Evolutionary conservation across 2,113 vertebrate genomes (phyloP), one percentile per base, ranked within the genome.

Genomic region (Antigone vipio): DNA sequence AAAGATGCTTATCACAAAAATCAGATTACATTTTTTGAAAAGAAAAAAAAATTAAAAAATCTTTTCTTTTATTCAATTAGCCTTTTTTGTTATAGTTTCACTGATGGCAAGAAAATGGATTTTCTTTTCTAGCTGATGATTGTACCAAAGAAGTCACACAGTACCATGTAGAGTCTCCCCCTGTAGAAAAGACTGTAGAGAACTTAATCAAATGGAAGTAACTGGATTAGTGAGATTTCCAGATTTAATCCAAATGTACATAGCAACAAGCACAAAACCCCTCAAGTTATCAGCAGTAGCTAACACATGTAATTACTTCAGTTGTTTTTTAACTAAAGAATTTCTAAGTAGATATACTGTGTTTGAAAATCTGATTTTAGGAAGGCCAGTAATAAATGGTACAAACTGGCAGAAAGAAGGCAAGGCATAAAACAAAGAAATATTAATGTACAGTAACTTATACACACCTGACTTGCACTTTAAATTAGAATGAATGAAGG

Each of bases 161-260:
- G 53, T 22, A 75, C 44, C 40, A 34, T 87, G 55, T 89, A 82
- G 40, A 77, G 24, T 66, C 22, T 19, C 10, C 64, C 35, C n/a
- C 34, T 32, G 12, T 44, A 77, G 27, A 86, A 95, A 93, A 88
- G 30, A 77, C 26, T 66, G 86, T 67, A 75, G 60, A 96, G 94
- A 87, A 85, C 76, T 87, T 89, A 93, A 93, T 80, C 38, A 44
- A 93, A 90, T 24, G 55, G 87, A 97, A 97, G 73, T 88, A 95
- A 94, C 60, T 38, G 80, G 63, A 89, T 96, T 88, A 81, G 30
- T 56, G 32, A 45, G 29, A 88, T 79, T 96, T 92, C 60, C 76
- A 94, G 79, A 87, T 91, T 89, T 95, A 91, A 95, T 92, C 73
- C 32, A 92, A 94, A 95, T 15, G 44, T 71, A 94, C 69, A 63